Base-by-base conservation (phyloP, 2,888 invertebrate species). In the Linnaemya tessellans region DNA sequence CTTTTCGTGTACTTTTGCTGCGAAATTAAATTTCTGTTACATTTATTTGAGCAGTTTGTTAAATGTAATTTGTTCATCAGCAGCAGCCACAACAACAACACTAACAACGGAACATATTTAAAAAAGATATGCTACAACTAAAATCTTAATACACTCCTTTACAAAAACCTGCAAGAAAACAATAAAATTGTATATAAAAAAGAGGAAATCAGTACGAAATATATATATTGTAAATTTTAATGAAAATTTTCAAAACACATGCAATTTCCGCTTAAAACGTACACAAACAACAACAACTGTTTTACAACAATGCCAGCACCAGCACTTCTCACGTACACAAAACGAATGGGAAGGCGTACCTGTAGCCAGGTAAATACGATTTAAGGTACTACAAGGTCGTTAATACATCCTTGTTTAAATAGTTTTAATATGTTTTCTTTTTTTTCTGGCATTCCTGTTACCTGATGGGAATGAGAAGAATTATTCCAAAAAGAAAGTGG, bases 81-180 rank as follows among this genome's bases (percentile, higher is more conserved):
- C 73, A 58, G n/a, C 38, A 74, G 18, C 43, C 68, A 38, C 79
- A 58, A 78, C 68, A 80, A 64, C 79, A 60, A 79, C 78, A 83
- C 62, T 87, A 88, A 88, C 87, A 88, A 89, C 88, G 56, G 30
- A 77, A 54, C 30, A 68, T 54, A 68, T 79, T 73, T 58, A 58
- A 49, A 79, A 77, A 30, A 71, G 7, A 64, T 35, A 65, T 11
- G 7, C 15, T 58, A 38, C 1, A 70, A 60, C 51, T 20, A 51
- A 64, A 81, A 75, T 75, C 58, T 58, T 38, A 71, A 83, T 73
- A 51, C 43, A 74, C 43, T 65, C 38, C 49, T 78, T 62, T 46
- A 56, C 15, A 67, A 83, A 83, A 65, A 73, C 51, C 67, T 78
- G 67, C 9, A 80, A 70, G 54, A n/a, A 80, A 54, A 54, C 10